Evolutionary conservation across 2,888 invertebrate genomes (phyloP).

Genomic region (Drosophila ustulata): DNA sequence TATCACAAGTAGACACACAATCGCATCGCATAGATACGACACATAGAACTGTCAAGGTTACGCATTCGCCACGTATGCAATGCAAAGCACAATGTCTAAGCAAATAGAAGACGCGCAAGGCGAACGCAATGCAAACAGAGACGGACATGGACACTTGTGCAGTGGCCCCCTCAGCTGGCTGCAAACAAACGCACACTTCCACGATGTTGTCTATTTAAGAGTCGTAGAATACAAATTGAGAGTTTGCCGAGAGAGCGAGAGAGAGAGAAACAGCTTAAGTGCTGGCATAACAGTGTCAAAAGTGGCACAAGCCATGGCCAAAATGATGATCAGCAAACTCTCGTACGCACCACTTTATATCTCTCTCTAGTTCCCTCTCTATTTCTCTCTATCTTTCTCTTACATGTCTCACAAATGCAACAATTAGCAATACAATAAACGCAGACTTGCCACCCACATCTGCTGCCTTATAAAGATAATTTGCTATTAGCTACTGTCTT

Average conservation of each 20-base stretch:
- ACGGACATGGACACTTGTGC: slow-evolving; percentile 75
- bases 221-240: slow-evolving; percentile 48
- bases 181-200: slow-evolving; percentile 10
- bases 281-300: slow-evolving; percentile 56
- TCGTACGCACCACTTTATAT: no score
- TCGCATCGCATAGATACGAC: slow-evolving; percentile 5
- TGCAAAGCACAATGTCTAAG: slow-evolving; percentile 73
- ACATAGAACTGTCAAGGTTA: slow-evolving; percentile 72
- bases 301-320: slow-evolving; percentile 48
- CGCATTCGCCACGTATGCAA: slow-evolving; percentile 77
- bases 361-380: neutral
- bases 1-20: slow-evolving; percentile 12
- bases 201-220: slow-evolving; percentile 10
- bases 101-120: slow-evolving; percentile 73
- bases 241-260: slow-evolving; percentile 24
- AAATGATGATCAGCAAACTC: slow-evolving; percentile 40
- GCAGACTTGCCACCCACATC: slow-evolving; percentile 19
- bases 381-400: neutral
- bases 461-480: slow-evolving; percentile 19
- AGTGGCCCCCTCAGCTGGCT: slow-evolving; percentile 47
- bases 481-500: slow-evolving; percentile 17
- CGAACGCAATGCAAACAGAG: slow-evolving; percentile 71
- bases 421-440: slow-evolving; percentile 16
- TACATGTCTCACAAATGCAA: slow-evolving; percentile 52
- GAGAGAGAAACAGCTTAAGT: slow-evolving; percentile 16